These are phyloP conservation scores for Rhamphomyia laevipes DNA, from an alignment of 2,888 invertebrate species.

Conservation along the genomic window DNA sequence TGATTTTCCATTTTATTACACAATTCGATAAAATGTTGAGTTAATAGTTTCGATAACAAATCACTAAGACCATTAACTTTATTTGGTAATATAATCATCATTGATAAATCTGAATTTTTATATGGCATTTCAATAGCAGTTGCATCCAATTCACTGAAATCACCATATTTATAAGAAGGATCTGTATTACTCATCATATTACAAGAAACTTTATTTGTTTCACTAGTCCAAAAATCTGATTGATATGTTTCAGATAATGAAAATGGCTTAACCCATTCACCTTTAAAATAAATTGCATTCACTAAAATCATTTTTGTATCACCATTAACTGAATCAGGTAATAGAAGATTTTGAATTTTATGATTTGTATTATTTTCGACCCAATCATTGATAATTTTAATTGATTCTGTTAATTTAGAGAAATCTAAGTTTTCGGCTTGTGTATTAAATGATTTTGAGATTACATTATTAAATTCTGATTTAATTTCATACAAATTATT, in stretches of 20 bases:
- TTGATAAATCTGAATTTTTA: conserved; percentile 51
- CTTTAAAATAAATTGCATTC: conserved; percentile 81
- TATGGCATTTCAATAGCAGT: conserved; percentile 62
- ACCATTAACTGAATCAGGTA: conserved; percentile 41
- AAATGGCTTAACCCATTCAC: conserved; percentile 61
- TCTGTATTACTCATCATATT: conserved; percentile 59
- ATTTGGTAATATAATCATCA: conserved; percentile 66
- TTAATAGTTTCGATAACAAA: conserved; percentile 49
- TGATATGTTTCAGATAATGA: conserved; percentile 43
- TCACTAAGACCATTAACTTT: conserved; percentile 49
- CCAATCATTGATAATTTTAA: conserved; percentile 64
- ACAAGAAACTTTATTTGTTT: conserved; percentile 39
- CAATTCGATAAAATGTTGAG: conserved; percentile 43
- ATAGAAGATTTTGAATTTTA: conserved; percentile 67
- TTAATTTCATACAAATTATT: conserved; percentile 44
- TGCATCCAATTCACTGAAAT: conserved; percentile 40
- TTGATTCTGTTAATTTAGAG: conserved; percentile 36
- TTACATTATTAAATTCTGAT: conserved; percentile 43
- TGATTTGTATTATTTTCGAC: conserved; percentile 66
- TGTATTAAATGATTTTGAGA: conserved; percentile 50
- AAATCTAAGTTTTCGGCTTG: conserved; percentile 54
- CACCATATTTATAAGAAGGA: conserved; percentile 39
- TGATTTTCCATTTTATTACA: conserved; percentile 36
- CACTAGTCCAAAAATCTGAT: conserved; percentile 50
- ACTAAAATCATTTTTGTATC: conserved; percentile 59